phyloP scores from a whole-genome alignment of 2,113 vertebrate genomes.

The Murina feae region DNA sequence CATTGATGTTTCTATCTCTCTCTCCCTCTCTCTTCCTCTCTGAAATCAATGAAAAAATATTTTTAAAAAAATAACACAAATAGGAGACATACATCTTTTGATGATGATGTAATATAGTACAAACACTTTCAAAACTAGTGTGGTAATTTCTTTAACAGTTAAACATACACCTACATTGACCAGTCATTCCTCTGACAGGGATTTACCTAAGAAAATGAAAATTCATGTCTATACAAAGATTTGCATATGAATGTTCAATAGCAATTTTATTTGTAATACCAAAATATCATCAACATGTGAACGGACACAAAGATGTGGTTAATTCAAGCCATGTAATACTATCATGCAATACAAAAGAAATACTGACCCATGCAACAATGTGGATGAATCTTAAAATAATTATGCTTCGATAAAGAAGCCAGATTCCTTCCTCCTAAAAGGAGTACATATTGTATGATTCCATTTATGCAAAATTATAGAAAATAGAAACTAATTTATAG shows the following conservation, averaged over 20 bases:
- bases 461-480: not conserved
- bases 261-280: not conserved
- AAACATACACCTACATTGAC: not conserved
- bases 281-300: not conserved
- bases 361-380: not conserved
- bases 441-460: not conserved
- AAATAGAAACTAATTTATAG: slow-evolving; percentile 2
- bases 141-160: not conserved
- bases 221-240: not conserved
- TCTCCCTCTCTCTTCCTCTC: no score
- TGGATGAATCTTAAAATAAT: not conserved
- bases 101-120: no score
- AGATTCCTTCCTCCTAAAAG: not conserved
- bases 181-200: not conserved
- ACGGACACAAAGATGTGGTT: not conserved
- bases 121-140: not conserved
- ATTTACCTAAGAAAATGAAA: not conserved
- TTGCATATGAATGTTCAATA: not conserved
- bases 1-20: no score
- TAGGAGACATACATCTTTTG: not conserved
- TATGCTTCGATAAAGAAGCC: slow-evolving; percentile 4
- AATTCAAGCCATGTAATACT: not conserved
- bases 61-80: no score
- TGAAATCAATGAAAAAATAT: no score
- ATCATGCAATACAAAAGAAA: not conserved